Conservation (phyloP, 1,140 invertebrate genomes). For the Oryctes rhinoceros region DNA sequence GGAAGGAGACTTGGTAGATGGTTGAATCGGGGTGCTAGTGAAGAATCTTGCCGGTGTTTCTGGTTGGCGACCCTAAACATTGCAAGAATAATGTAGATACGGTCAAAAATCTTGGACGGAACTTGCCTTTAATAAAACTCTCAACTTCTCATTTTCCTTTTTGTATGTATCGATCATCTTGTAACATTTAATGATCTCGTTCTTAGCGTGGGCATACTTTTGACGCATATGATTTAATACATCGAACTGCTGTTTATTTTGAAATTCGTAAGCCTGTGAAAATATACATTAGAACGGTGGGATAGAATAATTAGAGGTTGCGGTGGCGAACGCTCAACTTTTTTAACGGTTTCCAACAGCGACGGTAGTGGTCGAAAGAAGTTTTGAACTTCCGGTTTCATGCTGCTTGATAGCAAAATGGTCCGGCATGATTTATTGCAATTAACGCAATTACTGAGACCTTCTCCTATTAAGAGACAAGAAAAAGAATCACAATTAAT, state of each 20-base stretch:
- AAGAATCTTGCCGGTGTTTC: not conserved
- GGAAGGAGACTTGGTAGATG: not conserved
- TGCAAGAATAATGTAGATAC: too few relatives aligned
- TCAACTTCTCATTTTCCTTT: not conserved
- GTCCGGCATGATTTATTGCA: conserved; percentile 40
- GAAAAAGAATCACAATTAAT: too few relatives aligned
- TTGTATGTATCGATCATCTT: conserved; percentile 38
- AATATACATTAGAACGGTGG: not conserved
- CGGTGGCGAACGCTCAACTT: not conserved
- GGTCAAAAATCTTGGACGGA: not conserved
- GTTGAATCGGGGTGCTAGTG: not conserved
- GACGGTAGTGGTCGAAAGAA: conserved; percentile 3
- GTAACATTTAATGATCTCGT: conserved; percentile 27
- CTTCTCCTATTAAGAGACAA: conserved; percentile 43
- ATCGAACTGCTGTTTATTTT: not conserved
- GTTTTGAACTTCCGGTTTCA: conserved; percentile 15
- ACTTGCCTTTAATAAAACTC: not conserved
- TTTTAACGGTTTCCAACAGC: conserved; percentile 28
- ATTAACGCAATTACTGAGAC: conserved; percentile 47
- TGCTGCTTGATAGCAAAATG: not conserved
- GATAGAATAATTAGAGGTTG: not conserved
- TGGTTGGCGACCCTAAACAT: not conserved
- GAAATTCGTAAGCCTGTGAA: conserved; percentile 9
- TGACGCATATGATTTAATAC: not conserved
- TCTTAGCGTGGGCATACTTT: conserved; percentile 35